phyloP scores from a whole-genome alignment of 2,113 vertebrate genomes.

The Oryzias javanicus region DNA sequence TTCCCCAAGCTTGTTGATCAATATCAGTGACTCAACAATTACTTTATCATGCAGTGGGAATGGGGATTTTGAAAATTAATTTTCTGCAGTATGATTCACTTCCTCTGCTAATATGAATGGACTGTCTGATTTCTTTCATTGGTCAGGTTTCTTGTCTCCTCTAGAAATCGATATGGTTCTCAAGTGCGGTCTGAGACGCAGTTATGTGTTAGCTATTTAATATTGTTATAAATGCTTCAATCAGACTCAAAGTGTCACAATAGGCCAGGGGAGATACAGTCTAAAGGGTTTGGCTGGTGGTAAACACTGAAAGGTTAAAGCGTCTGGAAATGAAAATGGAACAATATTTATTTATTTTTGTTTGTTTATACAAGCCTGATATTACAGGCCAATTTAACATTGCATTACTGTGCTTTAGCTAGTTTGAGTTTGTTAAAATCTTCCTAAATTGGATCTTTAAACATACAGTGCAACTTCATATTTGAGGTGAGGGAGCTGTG shows the following conservation, averaged over 20 bases:
- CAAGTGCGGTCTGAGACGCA: background rate
- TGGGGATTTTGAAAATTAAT: conserved; percentile 1
- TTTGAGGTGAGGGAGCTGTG: background rate
- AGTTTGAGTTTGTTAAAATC: too few relatives aligned
- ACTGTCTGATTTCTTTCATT: background rate
- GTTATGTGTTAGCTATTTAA: background rate
- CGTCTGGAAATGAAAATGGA: background rate
- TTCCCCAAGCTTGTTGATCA: conserved; percentile 9
- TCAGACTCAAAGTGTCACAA: conserved; percentile 1
- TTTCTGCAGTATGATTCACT: background rate
- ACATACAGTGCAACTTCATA: too few relatives aligned
- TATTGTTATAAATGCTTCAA: background rate
- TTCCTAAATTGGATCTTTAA: too few relatives aligned
- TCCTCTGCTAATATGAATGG: background rate
- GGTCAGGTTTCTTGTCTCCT: background rate
- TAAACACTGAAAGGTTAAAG: background rate
- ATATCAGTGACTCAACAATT: conserved; percentile 6
- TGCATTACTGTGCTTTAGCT: background rate
- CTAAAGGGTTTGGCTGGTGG: conserved; percentile 5
- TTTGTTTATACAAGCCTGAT: background rate
- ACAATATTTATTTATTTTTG: too few relatives aligned
- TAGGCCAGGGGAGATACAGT: background rate
- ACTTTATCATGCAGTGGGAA: background rate
- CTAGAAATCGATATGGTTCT: background rate
- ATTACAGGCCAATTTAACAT: background rate